Evolutionary conservation across 30 jellyfish, hydroid and myxozoan genomes (phyloP).

Genomic region (Hydractinia symbiolongicarpus): DNA sequence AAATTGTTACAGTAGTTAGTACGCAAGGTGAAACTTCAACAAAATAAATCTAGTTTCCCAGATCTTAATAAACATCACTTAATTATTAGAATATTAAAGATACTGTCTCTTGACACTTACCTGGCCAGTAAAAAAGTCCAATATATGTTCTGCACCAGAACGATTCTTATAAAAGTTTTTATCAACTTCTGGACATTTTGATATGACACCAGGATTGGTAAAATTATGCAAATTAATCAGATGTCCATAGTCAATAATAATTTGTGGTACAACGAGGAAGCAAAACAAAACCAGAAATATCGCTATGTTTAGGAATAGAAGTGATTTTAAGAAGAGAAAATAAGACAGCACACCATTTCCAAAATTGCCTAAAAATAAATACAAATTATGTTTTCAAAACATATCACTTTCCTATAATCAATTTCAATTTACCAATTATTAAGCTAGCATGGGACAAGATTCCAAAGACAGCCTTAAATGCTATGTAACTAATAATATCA

Average conservation of each 20-base stretch:
- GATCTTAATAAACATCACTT: too few relatives aligned
- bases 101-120: constrained; percentile 27
- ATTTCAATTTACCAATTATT: too few relatives aligned
- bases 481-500: too few relatives aligned
- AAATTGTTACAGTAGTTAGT: too few relatives aligned
- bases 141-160: constrained; percentile 40
- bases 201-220: background rate
- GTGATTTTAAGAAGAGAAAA: constrained; percentile 77
- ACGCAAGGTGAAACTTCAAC: too few relatives aligned
- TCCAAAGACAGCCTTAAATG: too few relatives aligned
- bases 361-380: constrained; percentile 64
- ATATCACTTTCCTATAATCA: too few relatives aligned
- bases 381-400: background rate
- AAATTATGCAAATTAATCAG: background rate
- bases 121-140: constrained; percentile 96
- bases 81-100: too few relatives aligned
- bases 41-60: too few relatives aligned
- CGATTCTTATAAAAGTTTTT: constrained; percentile 19
- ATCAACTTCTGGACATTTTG: constrained; percentile 16
- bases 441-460: too few relatives aligned
- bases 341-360: constrained; percentile 96
- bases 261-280: constrained; percentile 77
- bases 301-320: constrained; percentile 52
- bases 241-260: constrained; percentile 27
- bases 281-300: constrained; percentile 74